Base-by-base conservation (phyloP, 2,113 vertebrate species). In the Asarcornis scutulata region DNA sequence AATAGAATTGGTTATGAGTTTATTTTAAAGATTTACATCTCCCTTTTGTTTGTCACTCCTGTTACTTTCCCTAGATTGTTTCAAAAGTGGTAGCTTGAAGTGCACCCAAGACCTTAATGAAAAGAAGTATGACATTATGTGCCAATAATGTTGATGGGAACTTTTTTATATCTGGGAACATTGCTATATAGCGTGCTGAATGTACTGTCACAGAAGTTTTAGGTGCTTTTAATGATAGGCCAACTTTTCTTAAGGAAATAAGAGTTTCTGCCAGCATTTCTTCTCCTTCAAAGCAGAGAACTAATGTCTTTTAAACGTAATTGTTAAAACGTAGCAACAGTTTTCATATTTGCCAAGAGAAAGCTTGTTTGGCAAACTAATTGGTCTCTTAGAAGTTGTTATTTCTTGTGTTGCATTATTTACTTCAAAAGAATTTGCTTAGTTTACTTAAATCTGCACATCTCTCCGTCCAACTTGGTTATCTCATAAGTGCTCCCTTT, bases 1-100 rank as follows among this genome's bases (percentile, higher is more conserved):
- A 82, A 84, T 89, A 58, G 55, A 91, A 95, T 74, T 86, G 17
- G 26, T 64, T 52, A 76, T 75, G 44, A 81, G 89, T 69, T 4
- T 80, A 81, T 97, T 96, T 76, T 73, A 80, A 89, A 86, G 86
- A 62, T 25, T 83, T 89, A 5, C 31, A 36, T n/a, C 17, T 91
- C 66, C 27, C 48, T 88, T 96, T 85, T 91, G 25, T 62, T 10
- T 76, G 27, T 68, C 38, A 40, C 20, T 85, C 53, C 36, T 78
- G 11, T 60, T 73, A 14, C 34, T 75, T 72, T 44, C 9, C 50
- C 17, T 88, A 18, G 36, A 16, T 8, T 66, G 52, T 68, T 83
- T 93, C 85, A 89, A 40, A 94, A 74, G 86, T 81, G 66, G 15
- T 40, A 7, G 25, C 72, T 71, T 92, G 69, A 77, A 46, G 10